Evolutionary conservation across 2,888 invertebrate species (phyloP), one percentile per base, ranked within the genome.

Genomic region (Germaria angustata): DNA sequence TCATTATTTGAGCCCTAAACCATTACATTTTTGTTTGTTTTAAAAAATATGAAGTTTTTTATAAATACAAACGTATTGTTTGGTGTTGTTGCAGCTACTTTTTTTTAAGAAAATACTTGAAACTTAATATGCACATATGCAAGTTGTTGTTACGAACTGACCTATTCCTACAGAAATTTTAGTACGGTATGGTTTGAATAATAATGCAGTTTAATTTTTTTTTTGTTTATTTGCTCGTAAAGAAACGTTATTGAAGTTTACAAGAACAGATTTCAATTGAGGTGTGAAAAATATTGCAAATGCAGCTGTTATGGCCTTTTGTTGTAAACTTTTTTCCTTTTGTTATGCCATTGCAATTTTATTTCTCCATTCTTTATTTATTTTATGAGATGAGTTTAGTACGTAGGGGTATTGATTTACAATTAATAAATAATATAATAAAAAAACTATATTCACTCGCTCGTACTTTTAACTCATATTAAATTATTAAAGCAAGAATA

Each of bases 121-220:
- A 87, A 87, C 86, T 84, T 87, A 86, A 86, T 86, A 87, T 85
- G 85, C 87, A 85, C 84, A 79, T 81, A 79, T 78, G 78, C 78
- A 72, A 76, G 61, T 55, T 73, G 73, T 59, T 83, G 78, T 65
- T 72, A 79, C 77, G 76, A 86, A 89, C 89, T 89, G 89, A 89
- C 89, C 89, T 89, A 89, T 88, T 87, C 89, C 89, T 87, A 87
- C 87, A 84, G 81, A 87, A 86, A 86, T 86, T 86, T 83, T 85
- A 77, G 85, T 89, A 86, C 85, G 86, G 84, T 84, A 84, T 86
- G 87, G 84, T 84, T 85, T 68, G 9, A 78, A 72, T 75, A 78
- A 72, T 75, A 69, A 69, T 53, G 75, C 79, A 66, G 46, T 76
- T 81, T 69, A 53, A 69, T 39, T 32, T 44, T 15, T 59, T 66